A percentile compares a stretch with the other conserved stretches of the same genome.
Conservation (phyloP, 35 echinoderm and acorn worm genomes). For the Diadema setosum region DNA sequence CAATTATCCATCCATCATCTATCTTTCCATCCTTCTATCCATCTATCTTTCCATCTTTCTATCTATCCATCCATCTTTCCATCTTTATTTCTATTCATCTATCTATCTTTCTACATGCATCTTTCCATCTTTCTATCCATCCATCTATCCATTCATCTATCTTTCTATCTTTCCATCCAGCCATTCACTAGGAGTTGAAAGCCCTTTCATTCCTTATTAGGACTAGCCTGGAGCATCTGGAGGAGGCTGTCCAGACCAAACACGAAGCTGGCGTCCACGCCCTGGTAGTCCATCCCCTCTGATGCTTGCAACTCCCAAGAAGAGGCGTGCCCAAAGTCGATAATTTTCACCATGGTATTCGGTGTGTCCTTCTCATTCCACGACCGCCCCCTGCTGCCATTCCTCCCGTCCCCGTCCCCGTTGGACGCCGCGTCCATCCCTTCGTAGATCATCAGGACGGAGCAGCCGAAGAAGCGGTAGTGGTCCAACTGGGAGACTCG, state of each 20-base stretch:
- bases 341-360: constrained; percentile 41
- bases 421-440: background rate
- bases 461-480: constrained; percentile 56
- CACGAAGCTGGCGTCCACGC: constrained; percentile 30
- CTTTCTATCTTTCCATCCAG: no score
- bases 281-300: background rate
- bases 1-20: no score
- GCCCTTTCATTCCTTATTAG: no score
- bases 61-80: no score
- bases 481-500: constrained; percentile 12
- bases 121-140: no score
- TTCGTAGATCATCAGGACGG: constrained; percentile 47
- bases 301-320: background rate
- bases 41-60: no score
- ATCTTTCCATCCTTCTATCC: no score
- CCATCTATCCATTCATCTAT: no score
- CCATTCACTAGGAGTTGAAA: no score
- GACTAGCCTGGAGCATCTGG: background rate
- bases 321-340: constrained; percentile 43
- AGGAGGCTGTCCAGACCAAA: constrained; percentile 50
- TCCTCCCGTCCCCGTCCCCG: background rate
- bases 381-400: background rate
- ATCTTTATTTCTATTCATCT: no score
- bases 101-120: no score
- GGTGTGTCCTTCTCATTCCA: background rate